Evolutionary conservation across 2,888 invertebrate genomes (phyloP).

Genomic region (Hydroisotoma schaefferi): DNA sequence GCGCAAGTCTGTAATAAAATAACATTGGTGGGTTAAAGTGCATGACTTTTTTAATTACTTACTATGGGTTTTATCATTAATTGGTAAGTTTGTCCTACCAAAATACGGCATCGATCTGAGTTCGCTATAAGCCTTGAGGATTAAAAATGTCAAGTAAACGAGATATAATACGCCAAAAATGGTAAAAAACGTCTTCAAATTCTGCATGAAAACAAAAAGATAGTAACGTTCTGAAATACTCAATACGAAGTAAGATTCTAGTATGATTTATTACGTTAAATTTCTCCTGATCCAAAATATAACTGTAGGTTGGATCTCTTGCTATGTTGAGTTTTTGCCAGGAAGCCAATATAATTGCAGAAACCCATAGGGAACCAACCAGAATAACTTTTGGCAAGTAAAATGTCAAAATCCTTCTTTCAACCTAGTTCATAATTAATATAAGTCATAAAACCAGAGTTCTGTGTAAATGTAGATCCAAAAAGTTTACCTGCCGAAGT

Average conservation of each 20-base stretch:
- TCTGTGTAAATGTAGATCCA: too few species aligned
- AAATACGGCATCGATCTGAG: conserved; percentile 95
- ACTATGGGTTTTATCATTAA: not conserved
- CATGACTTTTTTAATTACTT: not conserved
- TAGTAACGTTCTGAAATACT: conserved; percentile 21
- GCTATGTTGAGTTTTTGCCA: conserved; percentile 88
- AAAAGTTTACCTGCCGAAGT: conserved; percentile 68
- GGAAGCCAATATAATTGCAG: conserved; percentile 76
- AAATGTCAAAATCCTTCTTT: conserved; percentile 77
- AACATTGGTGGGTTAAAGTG: not conserved
- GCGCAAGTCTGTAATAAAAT: conserved; percentile 69
- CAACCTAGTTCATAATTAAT: conserved; percentile 64
- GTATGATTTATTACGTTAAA: conserved; percentile 62
- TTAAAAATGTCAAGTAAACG: conserved; percentile 75
- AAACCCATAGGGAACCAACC: conserved; percentile 80
- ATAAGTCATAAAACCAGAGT: not conserved
- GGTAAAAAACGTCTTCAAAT: conserved; percentile 86
- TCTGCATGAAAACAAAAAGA: conserved; percentile 68
- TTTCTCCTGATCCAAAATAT: conserved; percentile 75
- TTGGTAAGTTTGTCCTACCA: conserved; percentile 62
- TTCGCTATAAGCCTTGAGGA: conserved; percentile 88
- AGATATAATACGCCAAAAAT: conserved; percentile 78
- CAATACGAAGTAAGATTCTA: not conserved
- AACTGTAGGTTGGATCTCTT: conserved; percentile 88
- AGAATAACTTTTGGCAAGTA: conserved; percentile 86